Evolutionary conservation across 1,140 invertebrate species (phyloP), one percentile per base, ranked within the genome.

Genomic region (Drosophila ogumai): DNA sequence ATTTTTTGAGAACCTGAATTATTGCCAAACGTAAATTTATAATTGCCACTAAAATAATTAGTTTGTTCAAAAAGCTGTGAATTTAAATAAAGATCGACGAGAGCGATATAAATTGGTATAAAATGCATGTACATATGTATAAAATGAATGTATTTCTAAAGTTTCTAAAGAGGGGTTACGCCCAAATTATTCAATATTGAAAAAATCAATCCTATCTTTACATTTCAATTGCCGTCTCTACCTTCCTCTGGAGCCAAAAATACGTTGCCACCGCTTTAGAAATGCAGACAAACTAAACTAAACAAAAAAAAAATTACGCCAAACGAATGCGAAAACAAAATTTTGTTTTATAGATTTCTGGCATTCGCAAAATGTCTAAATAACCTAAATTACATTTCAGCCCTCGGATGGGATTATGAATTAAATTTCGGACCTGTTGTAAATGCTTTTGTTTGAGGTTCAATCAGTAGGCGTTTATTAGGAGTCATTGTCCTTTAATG

Each of bases 371-470:
- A 34, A 56, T 31, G 19, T 28, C 41, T 50, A 44, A 58, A 41
- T 71, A 58, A 72, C 50, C 43, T 36, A 38, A 36, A 50, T 71
- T 58, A 36, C 28, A 31, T 69, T 47, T 56, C 6, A n/a, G 41
- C n/a, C 47, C 7, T 8, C 17, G 8, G 25, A 38, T n/a, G 32
- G 32, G 15, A 10, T 31, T 32, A 31, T 68, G 13, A 31, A 22
- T 40, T 12, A 28, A 31, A 28, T 15, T 60, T n/a, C 40, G 3
- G 32, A 1, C n/a, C 9, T 10, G 38, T 63, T 63, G 17, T 7
- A 50, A 10, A n/a, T 8, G 5, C 47, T n/a, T 50, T 50, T 32
- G 9, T 44, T 44, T 13, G 0, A 17, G 40, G 25, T 28, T 28
- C 6, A 28, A 28, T 28, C 6, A 28, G 1, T 28, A 28, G 13